Conservation (phyloP, 2,888 invertebrate species). For the Dicyrtoma fusca region DNA sequence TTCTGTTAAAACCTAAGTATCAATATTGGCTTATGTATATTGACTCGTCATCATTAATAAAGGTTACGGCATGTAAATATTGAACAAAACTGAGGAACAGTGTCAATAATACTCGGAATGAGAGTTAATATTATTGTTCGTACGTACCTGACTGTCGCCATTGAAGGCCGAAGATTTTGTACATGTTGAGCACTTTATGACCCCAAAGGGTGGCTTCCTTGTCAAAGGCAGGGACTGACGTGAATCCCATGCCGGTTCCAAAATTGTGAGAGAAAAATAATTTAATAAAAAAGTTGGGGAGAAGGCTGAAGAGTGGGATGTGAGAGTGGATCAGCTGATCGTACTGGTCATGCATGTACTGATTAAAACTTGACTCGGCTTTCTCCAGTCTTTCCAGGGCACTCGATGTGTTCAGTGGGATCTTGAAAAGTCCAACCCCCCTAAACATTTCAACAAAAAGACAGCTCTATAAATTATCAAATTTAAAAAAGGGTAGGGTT, state of each 20-base stretch:
- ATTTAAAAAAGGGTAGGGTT: too few species aligned
- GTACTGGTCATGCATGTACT: constrained; percentile 47
- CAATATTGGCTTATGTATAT: too few species aligned
- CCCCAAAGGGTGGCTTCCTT: constrained; percentile 43
- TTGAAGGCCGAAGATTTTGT: constrained; percentile 53
- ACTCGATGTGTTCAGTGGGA: constrained; percentile 40
- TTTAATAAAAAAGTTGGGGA: constrained; percentile 44
- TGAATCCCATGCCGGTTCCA: constrained; percentile 53
- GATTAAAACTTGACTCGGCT: constrained; percentile 47
- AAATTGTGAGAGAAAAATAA: constrained; percentile 53
- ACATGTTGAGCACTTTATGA: constrained; percentile 48
- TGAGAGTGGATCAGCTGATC: constrained; percentile 49
- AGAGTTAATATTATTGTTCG: too few species aligned
- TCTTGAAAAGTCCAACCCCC: constrained; percentile 54
- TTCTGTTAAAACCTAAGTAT: too few species aligned
- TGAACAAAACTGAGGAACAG: too few species aligned
- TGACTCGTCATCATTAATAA: too few species aligned
- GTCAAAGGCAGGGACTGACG: constrained; percentile 50
- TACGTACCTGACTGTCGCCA: constrained; percentile 52
- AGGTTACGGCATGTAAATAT: too few species aligned
- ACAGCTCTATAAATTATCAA: constrained; percentile 6
- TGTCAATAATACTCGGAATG: too few species aligned
- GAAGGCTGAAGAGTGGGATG: constrained; percentile 49
- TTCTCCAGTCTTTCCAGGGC: constrained; percentile 42
- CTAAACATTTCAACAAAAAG: constrained; percentile 24